These are phyloP conservation scores for Lasioglossum leucozonium DNA, from an alignment of 2,888 invertebrate genomes.

Conservation along the genomic window DNA sequence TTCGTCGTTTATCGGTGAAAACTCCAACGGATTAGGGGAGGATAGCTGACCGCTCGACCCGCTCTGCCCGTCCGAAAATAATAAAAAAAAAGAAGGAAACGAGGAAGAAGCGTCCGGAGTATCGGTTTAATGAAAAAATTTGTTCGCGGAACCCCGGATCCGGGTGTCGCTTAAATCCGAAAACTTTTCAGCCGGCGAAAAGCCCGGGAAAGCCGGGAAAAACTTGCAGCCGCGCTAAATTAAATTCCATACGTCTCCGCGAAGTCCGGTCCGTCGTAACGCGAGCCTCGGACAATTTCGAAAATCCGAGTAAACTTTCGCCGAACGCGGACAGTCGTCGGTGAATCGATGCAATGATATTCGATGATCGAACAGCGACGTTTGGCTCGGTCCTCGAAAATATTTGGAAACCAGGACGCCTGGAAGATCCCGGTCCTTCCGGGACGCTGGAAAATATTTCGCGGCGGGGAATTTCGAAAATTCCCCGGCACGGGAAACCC, in stretches of 20 bases:
- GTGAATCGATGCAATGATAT: background rate
- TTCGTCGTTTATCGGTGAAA: constrained; percentile 19
- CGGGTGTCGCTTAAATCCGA: background rate
- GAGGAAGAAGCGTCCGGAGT: background rate
- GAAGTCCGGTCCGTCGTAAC: background rate
- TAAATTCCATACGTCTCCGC: background rate
- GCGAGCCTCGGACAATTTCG: background rate
- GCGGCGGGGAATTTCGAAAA: constrained; percentile 15
- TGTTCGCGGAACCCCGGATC: background rate
- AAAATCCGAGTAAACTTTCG: background rate
- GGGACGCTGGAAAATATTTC: background rate
- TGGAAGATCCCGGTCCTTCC: background rate
- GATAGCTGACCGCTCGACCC: background rate
- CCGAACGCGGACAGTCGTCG: background rate
- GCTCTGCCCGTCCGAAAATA: background rate
- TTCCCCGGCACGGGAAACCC: constrained; percentile 21
- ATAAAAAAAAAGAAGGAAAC: background rate
- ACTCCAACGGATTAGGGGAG: background rate
- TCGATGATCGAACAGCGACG: background rate
- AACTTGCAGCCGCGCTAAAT: background rate
- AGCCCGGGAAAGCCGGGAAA: background rate
- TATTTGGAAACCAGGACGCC: background rate
- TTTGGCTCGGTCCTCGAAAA: background rate
- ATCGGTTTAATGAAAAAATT: constrained; percentile 16
- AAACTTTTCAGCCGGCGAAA: constrained; percentile 2